A percentile compares a stretch with the other conserved stretches of the same genome.
Conservation (phyloP, 1,140 invertebrate species). For the Rhagoletis zephyria region DNA sequence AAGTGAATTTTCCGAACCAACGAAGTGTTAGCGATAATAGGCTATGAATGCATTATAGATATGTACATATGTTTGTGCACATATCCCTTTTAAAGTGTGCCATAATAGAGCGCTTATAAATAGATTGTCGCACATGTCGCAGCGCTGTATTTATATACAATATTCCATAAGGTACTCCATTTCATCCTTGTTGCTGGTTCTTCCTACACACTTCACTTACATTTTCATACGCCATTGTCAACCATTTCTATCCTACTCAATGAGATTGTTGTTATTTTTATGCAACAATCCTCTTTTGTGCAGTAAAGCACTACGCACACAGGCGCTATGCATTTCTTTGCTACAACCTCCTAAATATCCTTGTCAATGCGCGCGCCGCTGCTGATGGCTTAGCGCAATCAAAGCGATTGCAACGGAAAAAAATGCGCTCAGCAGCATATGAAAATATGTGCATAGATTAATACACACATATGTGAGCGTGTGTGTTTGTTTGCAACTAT, state of each 20-base stretch:
- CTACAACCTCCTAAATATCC: neutral
- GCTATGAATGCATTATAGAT: neutral
- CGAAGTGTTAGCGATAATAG: neutral
- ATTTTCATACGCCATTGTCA: neutral
- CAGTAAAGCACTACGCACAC: neutral
- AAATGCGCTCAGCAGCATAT: slow-evolving; percentile 28
- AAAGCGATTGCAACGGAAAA: neutral
- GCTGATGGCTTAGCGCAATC: neutral
- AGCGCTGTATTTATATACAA: neutral
- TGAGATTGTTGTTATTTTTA: slow-evolving; percentile 17
- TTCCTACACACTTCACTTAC: neutral
- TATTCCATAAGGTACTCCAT: neutral
- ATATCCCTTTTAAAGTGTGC: neutral
- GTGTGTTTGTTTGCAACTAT: no score
- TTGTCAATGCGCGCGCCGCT: neutral
- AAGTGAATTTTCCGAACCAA: neutral
- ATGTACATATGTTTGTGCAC: neutral
- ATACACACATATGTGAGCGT: neutral
- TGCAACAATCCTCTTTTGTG: neutral
- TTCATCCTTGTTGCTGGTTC: neutral
- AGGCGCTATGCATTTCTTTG: neutral
- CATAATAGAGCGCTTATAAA: slow-evolving; percentile 31
- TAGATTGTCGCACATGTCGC: neutral
- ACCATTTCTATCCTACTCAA: neutral
- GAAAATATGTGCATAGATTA: neutral